Conservation (phyloP, 2,797 vertebrate genomes). For the Miichthys miiuy region DNA sequence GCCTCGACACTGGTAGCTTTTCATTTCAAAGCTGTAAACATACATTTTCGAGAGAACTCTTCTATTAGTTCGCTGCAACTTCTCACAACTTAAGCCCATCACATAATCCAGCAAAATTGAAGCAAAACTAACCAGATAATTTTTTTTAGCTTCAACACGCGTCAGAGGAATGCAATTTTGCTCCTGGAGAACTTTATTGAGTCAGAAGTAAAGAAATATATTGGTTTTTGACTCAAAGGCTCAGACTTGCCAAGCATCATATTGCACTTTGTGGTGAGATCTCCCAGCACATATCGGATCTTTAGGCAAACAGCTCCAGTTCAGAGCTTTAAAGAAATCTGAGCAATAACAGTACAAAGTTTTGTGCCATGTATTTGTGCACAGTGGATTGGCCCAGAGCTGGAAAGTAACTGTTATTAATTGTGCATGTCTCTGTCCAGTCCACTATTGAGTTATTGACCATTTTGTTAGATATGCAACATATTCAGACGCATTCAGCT, state of each 20-base stretch:
- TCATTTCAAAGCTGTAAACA: slow-evolving; percentile 43
- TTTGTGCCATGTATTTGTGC: slow-evolving; percentile 1
- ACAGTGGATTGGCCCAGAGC: background rate
- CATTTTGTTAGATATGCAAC: slow-evolving; percentile 5
- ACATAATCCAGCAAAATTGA: slow-evolving; percentile 66
- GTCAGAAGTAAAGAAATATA: slow-evolving; percentile 66
- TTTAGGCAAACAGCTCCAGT: slow-evolving; percentile 63
- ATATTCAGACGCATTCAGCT: slow-evolving; percentile 17
- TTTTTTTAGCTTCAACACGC: slow-evolving; percentile 48
- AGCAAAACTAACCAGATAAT: slow-evolving; percentile 64
- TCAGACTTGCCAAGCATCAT: slow-evolving; percentile 66
- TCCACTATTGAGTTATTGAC: slow-evolving; percentile 33
- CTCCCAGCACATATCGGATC: slow-evolving; percentile 53
- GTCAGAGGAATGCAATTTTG: slow-evolving; percentile 62
- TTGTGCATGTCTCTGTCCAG: slow-evolving; percentile 16
- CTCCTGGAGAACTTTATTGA: slow-evolving; percentile 65
- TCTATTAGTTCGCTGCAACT: slow-evolving; percentile 54
- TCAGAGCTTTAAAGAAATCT: slow-evolving; percentile 36
- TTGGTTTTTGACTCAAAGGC: slow-evolving; percentile 70
- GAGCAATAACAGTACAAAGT: slow-evolving; percentile 38
- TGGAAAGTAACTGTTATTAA: slow-evolving; percentile 30
- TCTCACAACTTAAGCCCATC: slow-evolving; percentile 54
- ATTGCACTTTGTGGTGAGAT: slow-evolving; percentile 64
- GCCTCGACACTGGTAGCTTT: slow-evolving; percentile 11
- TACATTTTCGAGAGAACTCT: slow-evolving; percentile 39